Base-by-base conservation (phyloP, 2,797 vertebrate species). In the Prionace glauca region DNA sequence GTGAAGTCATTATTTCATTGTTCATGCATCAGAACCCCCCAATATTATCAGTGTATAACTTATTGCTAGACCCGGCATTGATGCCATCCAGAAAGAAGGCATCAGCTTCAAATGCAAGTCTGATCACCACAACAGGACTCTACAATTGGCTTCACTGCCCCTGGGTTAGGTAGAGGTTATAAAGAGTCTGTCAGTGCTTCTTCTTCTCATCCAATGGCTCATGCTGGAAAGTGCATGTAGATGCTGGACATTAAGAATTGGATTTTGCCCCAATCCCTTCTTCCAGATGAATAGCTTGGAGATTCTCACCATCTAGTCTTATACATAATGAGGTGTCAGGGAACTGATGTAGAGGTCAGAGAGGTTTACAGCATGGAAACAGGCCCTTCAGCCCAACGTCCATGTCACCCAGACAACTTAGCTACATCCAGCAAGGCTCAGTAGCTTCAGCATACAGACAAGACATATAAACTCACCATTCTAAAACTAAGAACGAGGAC, bases 401-500 rank as follows among this genome's bases (percentile, higher is more conserved):
- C 50, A 56, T 56, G 50, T 56, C 50, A 0, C 5, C 5, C 50
- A 56, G 18, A 62, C 16, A n/a, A 20, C 62, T 92, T 36, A 92
- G 29, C 24, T n/a, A 29, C 3, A 90, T 62, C 14, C 45, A 60
- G 10, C 18, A 36, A 36, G 18, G 7, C 18, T 65, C 12, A 16
- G 56, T 3, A 45, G 1, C 67, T 2, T n/a, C 41, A 7, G 41
- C 0, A 18, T 45, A 84, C 1, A 24, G 20, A 84, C 29, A 74
- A 95, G 45, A 94, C 36, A 71, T 7, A 32, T 22, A 67, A 77
- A 29, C 93, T 95, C 45, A 95, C 88, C 71, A 56, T 95, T 95
- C 71, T 74, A 74, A 45, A 96, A 95, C 32, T 95, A 81, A n/a
- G 67, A 84, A 32, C 24, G 95, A 0, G 74, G 72, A 77, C 96